A percentile compares a stretch with the other conserved stretches of the same genome.
Evolutionary conservation across 92 coral and sea anemone species (phyloP).

Genomic region (Porites cylindrica): DNA sequence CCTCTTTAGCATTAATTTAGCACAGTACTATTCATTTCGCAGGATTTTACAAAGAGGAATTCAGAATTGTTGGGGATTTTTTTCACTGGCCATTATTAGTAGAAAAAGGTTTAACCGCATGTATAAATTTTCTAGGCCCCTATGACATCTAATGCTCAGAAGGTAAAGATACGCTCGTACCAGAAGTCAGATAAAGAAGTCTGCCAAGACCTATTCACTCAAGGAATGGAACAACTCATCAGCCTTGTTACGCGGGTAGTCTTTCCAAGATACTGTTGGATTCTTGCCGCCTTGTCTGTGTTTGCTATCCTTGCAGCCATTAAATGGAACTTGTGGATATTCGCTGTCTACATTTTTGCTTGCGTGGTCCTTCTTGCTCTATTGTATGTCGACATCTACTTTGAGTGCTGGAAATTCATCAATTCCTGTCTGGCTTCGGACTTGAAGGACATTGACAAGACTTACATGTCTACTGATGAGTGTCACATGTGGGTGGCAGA

Average conservation of each 20-base stretch:
- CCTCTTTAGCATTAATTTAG: too few species aligned
- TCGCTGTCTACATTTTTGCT: constrained; percentile 60
- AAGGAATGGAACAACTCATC: constrained; percentile 72
- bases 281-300: constrained; percentile 51
- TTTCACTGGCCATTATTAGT: too few species aligned
- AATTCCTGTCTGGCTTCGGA: constrained; percentile 72
- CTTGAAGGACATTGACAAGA: constrained; percentile 67
- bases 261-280: constrained; percentile 68
- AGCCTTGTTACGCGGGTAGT: constrained; percentile 62
- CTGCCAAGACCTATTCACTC: constrained; percentile 79
- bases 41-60: too few species aligned
- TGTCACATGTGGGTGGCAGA: constrained; percentile 85
- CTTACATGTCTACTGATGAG: constrained; percentile 65
- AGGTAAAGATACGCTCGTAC: constrained; percentile 70
- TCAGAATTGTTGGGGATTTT: too few species aligned
- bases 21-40: too few species aligned
- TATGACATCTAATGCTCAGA: neutral
- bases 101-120: neutral
- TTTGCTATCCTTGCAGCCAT: constrained; percentile 64
- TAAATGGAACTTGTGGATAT: constrained; percentile 72
- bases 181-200: constrained; percentile 50
- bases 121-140: neutral
- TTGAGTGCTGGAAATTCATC: constrained; percentile 64
- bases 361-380: constrained; percentile 72
- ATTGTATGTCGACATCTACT: constrained; percentile 72